Percentiles rank a stretch among this genome's conserved stretches.
Evolutionary conservation across 2,113 vertebrate genomes (phyloP).

Genomic region (Brienomyrus longianalis): DNA sequence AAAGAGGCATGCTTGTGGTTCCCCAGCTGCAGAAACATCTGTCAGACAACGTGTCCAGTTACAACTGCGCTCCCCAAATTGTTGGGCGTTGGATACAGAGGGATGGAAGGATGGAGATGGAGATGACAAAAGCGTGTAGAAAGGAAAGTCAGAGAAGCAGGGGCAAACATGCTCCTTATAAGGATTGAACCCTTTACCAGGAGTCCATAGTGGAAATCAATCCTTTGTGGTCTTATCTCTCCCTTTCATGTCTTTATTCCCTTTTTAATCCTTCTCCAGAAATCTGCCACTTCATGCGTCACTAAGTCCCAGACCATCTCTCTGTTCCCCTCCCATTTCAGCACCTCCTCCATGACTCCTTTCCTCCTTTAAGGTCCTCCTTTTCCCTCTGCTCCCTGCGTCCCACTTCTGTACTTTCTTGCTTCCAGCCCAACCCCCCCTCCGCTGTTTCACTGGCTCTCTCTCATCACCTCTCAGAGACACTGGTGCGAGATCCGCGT

Average conservation of each 20-base stretch:
- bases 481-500: slow-evolving; percentile 88
- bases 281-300: neutral
- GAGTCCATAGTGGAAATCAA: neutral
- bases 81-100: slow-evolving; percentile 10
- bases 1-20: slow-evolving; percentile 55
- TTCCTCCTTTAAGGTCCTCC: neutral
- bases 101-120: slow-evolving; percentile 22
- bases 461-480: slow-evolving; percentile 61
- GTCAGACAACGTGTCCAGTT: slow-evolving; percentile 52
- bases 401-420: neutral
- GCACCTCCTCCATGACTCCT: too few species aligned
- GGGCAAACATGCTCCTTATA: neutral
- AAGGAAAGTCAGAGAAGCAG: neutral
- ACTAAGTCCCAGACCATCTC: neutral
- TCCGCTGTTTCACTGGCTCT: neutral
- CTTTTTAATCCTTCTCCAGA: neutral
- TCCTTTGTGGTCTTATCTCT: neutral
- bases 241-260: neutral
- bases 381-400: neutral
- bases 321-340: neutral
- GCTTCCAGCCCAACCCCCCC: neutral
- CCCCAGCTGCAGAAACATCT: slow-evolving; percentile 55
- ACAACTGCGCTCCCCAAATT: slow-evolving; percentile 26
- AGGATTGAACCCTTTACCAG: neutral
- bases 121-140: slow-evolving; percentile 17